Conservation (phyloP, 2,888 invertebrate genomes). For the Conomelus anceps region DNA sequence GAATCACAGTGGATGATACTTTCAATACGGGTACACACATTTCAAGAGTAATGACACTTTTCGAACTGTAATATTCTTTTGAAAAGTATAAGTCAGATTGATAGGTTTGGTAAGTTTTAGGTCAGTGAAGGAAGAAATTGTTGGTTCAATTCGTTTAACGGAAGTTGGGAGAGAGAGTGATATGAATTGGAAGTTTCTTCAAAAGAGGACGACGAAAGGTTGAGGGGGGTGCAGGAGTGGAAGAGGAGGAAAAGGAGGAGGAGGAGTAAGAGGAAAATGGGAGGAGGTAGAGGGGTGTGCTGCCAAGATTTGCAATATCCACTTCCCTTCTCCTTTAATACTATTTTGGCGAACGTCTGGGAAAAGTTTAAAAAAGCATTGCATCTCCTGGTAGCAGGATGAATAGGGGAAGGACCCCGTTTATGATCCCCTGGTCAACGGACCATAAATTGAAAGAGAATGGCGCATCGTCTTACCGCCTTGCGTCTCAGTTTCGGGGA, state of each 20-base stretch:
- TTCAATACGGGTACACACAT: not conserved
- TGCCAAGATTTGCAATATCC: not conserved
- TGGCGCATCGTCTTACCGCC: too few relatives aligned
- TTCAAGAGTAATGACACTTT: not conserved
- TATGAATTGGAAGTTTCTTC: not conserved
- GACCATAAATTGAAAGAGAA: not conserved
- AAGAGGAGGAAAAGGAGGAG: not conserved
- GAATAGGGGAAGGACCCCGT: not conserved
- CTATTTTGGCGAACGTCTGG: not conserved
- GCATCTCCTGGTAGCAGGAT: not conserved
- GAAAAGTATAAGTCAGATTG: not conserved
- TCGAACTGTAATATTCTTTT: not conserved
- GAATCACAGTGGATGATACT: not conserved
- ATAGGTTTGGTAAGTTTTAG: not conserved
- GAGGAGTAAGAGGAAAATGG: not conserved
- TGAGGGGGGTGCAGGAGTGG: not conserved
- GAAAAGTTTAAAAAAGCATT: not conserved
- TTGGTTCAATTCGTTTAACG: not conserved
- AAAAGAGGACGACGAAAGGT: not conserved
- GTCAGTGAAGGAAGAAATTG: not conserved
- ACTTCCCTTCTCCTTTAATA: not conserved
- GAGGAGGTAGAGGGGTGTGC: not conserved
- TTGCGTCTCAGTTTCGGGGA: too few relatives aligned
- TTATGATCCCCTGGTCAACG: not conserved
- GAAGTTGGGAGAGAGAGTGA: not conserved